phyloP scores from a whole-genome alignment of 2,888 invertebrate species.

The Spialia ferax region DNA sequence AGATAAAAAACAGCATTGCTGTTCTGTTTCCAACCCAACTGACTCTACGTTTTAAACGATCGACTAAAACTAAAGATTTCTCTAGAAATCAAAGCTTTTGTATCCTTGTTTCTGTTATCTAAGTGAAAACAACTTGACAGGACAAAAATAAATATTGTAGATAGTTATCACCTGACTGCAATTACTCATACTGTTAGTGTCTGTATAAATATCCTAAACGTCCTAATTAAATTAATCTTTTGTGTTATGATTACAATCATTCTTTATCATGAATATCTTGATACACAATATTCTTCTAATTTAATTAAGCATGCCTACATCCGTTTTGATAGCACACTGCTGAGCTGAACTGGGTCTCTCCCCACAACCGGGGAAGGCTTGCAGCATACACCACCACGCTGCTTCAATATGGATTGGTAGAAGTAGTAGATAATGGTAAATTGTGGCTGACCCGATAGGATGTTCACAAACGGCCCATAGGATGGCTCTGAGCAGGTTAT shows the following conservation, averaged over 20 bases:
- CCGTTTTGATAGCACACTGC: too few relatives aligned
- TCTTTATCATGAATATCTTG: neutral
- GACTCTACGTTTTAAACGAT: conserved; percentile 7
- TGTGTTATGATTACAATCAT: neutral
- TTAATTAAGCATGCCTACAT: too few relatives aligned
- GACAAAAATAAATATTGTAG: conserved; percentile 33
- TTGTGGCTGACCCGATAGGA: too few relatives aligned
- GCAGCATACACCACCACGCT: too few relatives aligned
- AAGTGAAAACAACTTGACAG: conserved; percentile 29
- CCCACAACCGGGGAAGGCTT: too few relatives aligned
- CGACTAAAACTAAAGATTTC: conserved; percentile 21
- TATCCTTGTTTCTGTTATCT: conserved; percentile 27
- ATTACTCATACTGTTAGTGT: conserved; percentile 8
- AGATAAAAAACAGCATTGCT: conserved; percentile 64
- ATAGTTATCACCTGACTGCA: conserved; percentile 27
- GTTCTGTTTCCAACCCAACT: neutral
- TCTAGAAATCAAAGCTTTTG: conserved; percentile 24
- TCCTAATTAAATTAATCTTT: neutral
- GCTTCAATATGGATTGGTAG: too few relatives aligned
- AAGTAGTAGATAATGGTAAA: too few relatives aligned
- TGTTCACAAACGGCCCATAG: too few relatives aligned
- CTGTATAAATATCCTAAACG: conserved; percentile 14
- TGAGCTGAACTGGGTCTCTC: too few relatives aligned
- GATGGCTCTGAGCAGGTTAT: too few relatives aligned
- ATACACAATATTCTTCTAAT: neutral